Percentiles rank a stretch among this genome's conserved stretches.
phyloP scores from a whole-genome alignment of 1,140 invertebrate genomes.

The Calephelis nemesis region DNA sequence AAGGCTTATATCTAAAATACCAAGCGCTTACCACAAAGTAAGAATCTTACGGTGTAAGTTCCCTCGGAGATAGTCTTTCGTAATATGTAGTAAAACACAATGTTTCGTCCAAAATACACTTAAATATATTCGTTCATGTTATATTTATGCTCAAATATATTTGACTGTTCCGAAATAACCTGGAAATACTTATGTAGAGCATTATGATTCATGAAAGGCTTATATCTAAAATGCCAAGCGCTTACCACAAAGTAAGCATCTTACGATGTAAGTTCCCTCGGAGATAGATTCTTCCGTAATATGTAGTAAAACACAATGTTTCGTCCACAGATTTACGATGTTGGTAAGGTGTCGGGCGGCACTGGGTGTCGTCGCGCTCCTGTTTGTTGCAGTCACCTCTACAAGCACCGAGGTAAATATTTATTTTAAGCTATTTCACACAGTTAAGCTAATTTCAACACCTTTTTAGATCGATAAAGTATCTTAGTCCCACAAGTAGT shows the following conservation, averaged over 20 bases:
- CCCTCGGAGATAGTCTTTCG: neutral
- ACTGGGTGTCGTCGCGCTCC: constrained; percentile 66
- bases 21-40: neutral
- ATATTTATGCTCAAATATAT: no score
- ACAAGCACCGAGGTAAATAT: constrained; percentile 51
- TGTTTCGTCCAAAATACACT: constrained; percentile 35
- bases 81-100: constrained; percentile 8
- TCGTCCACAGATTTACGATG: constrained; percentile 69
- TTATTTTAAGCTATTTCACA: constrained; percentile 16
- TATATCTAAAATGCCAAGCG: neutral
- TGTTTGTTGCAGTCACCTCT: constrained; percentile 44
- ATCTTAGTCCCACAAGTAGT: no score
- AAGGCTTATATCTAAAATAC: neutral
- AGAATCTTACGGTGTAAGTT: neutral
- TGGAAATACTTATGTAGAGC: no score
- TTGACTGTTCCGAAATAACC: no score
- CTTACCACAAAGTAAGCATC: neutral
- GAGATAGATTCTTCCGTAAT: neutral
- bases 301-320: constrained; percentile 24
- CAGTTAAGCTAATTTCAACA: neutral
- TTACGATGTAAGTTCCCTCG: constrained; percentile 2
- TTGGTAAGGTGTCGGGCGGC: constrained; percentile 73
- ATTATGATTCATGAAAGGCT: no score
- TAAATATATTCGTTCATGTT: no score
- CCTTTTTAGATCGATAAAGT: no score